Conservation (phyloP, 2,113 vertebrate species). For the Odocoileus virginianus region DNA sequence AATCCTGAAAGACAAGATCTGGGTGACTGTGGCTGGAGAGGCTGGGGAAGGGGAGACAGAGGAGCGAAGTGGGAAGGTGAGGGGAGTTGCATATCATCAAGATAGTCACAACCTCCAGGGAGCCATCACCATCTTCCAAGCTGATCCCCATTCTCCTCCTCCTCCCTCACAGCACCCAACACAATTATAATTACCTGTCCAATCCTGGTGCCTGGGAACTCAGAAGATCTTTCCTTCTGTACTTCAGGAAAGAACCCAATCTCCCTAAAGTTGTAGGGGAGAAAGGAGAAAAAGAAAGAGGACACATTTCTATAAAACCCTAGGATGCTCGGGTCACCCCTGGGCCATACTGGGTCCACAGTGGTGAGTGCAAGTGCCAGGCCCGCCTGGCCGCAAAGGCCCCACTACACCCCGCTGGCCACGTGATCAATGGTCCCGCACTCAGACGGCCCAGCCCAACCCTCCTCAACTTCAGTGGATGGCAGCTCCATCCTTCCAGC, state of each 20-base stretch:
- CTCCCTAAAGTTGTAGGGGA: neutral
- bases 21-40: neutral
- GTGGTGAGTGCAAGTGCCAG: neutral
- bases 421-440: neutral
- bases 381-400: no score
- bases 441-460: neutral
- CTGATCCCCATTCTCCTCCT: neutral
- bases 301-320: neutral
- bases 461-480: neutral
- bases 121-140: neutral
- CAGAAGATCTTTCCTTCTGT: neutral
- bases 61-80: neutral
- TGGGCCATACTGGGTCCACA: neutral
- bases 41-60: neutral
- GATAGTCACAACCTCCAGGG: neutral
- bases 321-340: neutral
- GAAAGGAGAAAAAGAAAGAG: neutral
- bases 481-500: neutral
- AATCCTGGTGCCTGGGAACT: neutral
- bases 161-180: neutral
- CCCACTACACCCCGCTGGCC: neutral
- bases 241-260: neutral
- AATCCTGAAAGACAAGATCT: neutral
- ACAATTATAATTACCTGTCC: neutral
- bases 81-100: neutral